A percentile compares a stretch with the other conserved stretches of the same genome.
phyloP scores from a whole-genome alignment of 2,797 vertebrate species.

The Neosilurus mollespiculum region DNA sequence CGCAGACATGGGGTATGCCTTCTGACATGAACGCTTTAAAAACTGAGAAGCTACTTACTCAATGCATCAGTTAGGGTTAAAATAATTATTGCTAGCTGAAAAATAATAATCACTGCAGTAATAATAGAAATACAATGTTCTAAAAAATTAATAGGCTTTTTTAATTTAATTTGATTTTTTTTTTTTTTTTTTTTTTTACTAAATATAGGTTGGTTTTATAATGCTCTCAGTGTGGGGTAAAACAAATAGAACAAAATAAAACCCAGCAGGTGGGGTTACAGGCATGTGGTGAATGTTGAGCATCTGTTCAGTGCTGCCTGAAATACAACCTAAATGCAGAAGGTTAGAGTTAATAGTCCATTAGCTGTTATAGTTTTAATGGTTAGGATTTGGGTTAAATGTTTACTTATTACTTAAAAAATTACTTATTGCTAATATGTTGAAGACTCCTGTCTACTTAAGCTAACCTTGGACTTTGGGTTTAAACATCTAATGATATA shows the following conservation, averaged over 20 bases:
- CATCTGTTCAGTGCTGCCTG: not conserved
- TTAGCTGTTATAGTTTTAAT: not conserved
- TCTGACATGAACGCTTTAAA: too few species aligned
- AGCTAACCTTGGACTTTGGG: not conserved
- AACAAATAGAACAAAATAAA: not conserved
- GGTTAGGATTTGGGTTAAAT: not conserved
- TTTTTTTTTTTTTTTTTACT: not conserved
- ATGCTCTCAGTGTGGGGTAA: not conserved
- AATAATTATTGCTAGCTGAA: too few species aligned
- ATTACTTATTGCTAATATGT: not conserved
- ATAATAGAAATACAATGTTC: too few species aligned
- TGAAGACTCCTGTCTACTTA: not conserved
- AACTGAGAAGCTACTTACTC: too few species aligned
- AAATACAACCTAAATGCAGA: not conserved
- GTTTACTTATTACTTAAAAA: too few species aligned
- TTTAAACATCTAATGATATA: too few species aligned
- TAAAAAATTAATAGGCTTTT: not conserved
- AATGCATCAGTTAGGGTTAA: too few species aligned
- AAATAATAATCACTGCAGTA: too few species aligned
- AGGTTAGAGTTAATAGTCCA: not conserved
- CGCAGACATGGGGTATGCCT: too few species aligned
- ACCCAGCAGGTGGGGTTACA: not conserved
- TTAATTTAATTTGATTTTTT: too few species aligned
- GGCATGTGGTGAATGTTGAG: slow-evolving; percentile 4
- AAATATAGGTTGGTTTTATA: not conserved